phyloP scores from a whole-genome alignment of 2,888 invertebrate species.

The Agrotis puta region DNA sequence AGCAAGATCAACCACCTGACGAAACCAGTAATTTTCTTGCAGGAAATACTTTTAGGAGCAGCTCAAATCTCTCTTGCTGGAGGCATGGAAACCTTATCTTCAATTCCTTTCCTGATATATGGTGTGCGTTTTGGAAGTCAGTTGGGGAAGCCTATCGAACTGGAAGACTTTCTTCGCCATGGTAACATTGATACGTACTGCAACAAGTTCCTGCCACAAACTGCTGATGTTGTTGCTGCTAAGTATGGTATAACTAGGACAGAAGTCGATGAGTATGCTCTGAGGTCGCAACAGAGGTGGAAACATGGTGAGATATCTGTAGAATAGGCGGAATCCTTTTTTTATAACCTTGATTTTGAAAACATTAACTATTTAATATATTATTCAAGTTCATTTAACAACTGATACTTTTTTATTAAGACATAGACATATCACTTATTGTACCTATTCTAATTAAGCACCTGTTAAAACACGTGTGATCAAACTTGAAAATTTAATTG shows the following conservation, averaged over 20 bases:
- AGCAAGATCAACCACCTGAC: too few relatives aligned
- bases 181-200: constrained; percentile 9
- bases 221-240: constrained; percentile 32
- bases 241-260: constrained; percentile 24
- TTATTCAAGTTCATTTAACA: too few relatives aligned
- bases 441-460: too few relatives aligned
- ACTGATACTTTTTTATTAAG: too few relatives aligned
- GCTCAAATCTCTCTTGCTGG: constrained; percentile 16
- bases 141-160: neutral
- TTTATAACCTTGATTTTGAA: too few relatives aligned
- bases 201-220: constrained; percentile 12
- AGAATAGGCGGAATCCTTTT: neutral
- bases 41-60: constrained; percentile 18
- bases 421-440: too few relatives aligned
- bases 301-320: constrained; percentile 36
- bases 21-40: neutral
- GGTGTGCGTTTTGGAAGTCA: constrained; percentile 7
- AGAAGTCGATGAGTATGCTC: constrained; percentile 40
- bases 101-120: neutral
- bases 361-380: too few relatives aligned
- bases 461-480: too few relatives aligned
- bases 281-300: constrained; percentile 45
- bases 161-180: constrained; percentile 5
- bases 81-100: constrained; percentile 21
- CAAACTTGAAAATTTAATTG: too few relatives aligned